Evolutionary conservation across 2,797 vertebrate species (phyloP).

Genomic region (Calcarius lapponicus): DNA sequence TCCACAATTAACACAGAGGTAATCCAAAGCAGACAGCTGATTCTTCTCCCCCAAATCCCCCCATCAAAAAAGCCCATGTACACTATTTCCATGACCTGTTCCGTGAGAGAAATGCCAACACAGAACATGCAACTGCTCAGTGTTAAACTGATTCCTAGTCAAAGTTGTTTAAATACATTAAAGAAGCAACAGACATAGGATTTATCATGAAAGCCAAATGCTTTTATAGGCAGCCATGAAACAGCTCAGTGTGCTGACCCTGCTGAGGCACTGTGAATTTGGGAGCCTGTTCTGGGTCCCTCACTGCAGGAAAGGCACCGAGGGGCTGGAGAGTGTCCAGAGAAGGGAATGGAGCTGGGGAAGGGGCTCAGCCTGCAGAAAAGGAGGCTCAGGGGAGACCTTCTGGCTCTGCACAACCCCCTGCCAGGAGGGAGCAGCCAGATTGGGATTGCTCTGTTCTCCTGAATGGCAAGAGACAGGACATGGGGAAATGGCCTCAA

Average conservation of each 20-base stretch:
- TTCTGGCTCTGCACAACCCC: fast-evolving
- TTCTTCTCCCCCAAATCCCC: not conserved
- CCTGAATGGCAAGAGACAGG: not conserved
- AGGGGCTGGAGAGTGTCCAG: not conserved
- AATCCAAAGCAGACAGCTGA: not conserved
- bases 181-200: not conserved
- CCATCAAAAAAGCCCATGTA: not conserved
- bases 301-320: not conserved
- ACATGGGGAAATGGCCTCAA: not conserved
- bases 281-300: not conserved
- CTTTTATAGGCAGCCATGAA: not conserved
- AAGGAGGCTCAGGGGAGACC: not conserved
- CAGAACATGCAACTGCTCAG: not conserved
- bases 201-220: not conserved
- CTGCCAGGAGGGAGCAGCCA: not conserved
- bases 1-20: not conserved
- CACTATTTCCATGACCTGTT: not conserved
- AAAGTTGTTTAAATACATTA: not conserved
- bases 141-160: not conserved
- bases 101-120: not conserved
- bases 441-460: not conserved
- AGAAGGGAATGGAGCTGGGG: fast-evolving
- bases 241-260: not conserved
- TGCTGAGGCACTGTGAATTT: not conserved
- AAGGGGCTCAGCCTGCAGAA: not conserved